phyloP scores from a whole-genome alignment of 2,113 vertebrate species.

The Rhabdornis inornatus region DNA sequence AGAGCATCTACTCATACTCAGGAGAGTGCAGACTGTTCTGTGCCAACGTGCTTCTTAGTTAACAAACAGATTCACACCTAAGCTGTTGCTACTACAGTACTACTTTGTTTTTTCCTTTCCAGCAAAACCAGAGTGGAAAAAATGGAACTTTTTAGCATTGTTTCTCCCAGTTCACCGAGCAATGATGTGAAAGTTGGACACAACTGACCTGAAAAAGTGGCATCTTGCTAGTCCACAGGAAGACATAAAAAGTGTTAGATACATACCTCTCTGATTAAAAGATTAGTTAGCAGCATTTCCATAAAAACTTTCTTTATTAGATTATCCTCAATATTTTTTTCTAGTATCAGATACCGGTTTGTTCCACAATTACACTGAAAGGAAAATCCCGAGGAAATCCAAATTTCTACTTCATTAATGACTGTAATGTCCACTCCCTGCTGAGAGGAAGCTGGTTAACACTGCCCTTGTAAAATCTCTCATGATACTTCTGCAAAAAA shows the following conservation, averaged over 20 bases:
- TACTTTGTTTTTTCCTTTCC: neutral
- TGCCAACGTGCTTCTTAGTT: rapidly evolving
- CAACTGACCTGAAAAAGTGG: neutral
- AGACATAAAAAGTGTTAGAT: neutral
- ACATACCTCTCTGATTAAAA: neutral
- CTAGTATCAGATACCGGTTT: neutral
- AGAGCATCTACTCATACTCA: neutral
- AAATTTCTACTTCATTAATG: neutral
- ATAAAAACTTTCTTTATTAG: neutral
- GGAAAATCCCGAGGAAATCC: neutral
- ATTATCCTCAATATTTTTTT: neutral
- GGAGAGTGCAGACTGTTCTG: neutral
- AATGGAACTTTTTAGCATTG: neutral
- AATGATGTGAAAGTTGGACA: neutral
- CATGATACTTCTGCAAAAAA: neutral
- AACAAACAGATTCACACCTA: neutral
- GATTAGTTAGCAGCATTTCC: neutral
- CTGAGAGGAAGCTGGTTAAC: neutral
- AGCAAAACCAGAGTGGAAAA: neutral
- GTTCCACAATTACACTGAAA: neutral
- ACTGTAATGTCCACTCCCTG: neutral
- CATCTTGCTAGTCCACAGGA: neutral
- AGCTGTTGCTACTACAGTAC: neutral
- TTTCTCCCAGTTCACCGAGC: rapidly evolving
- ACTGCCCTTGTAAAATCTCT: neutral